Conservation (phyloP, 2,113 vertebrate genomes). For the Clarias macrocephalus region DNA sequence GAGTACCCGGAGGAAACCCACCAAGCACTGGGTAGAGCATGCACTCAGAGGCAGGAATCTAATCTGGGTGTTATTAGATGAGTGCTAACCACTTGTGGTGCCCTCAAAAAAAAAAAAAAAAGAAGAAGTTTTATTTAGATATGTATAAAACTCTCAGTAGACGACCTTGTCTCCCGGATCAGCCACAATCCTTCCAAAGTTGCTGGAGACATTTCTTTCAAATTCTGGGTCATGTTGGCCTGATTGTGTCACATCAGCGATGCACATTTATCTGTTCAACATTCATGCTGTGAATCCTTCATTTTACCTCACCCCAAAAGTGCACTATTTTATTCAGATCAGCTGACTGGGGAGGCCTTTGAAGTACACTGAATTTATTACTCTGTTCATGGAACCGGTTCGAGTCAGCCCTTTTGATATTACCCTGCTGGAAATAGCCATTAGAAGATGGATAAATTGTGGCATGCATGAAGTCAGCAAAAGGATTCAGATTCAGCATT, state of each 20-base stretch:
- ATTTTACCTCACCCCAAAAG: neutral
- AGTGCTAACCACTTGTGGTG: no score
- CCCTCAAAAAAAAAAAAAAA: no score
- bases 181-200: neutral
- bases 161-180: neutral
- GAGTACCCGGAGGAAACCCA: no score
- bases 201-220: neutral
- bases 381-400: neutral
- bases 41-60: no score
- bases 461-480: neutral
- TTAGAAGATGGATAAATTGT: neutral
- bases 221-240: neutral
- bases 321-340: neutral
- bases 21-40: no score
- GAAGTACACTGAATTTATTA: neutral
- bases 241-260: neutral
- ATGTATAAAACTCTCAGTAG: neutral
- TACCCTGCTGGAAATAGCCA: neutral
- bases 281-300: neutral
- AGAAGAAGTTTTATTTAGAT: neutral
- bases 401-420: neutral
- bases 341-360: neutral
- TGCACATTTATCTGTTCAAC: neutral
- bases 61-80: no score
- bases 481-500: neutral